Evolutionary conservation across 2,113 vertebrate genomes (phyloP).

Genomic region (Sturnus vulgaris): DNA sequence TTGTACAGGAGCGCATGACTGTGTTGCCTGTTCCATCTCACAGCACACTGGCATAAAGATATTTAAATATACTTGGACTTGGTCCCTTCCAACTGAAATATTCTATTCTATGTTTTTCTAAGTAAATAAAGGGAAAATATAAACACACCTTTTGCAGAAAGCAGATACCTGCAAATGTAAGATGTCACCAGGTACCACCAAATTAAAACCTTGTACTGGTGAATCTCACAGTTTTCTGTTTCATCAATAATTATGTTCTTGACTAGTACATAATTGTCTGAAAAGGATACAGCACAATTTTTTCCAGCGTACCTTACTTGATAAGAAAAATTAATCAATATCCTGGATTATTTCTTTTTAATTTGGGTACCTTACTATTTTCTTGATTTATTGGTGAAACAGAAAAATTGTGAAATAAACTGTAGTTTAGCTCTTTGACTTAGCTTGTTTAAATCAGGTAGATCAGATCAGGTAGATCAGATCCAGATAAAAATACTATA

Average conservation of each 20-base stretch:
- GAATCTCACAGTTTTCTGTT: neutral
- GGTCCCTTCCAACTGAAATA: neutral
- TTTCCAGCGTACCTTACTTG: neutral
- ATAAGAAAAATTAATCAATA: neutral
- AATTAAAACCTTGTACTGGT: neutral
- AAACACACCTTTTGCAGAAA: neutral
- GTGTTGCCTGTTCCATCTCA: neutral
- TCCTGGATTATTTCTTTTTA: neutral
- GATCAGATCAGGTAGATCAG: neutral
- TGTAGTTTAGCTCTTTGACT: neutral
- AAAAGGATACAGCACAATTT: neutral
- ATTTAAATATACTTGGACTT: neutral
- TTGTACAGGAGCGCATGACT: rapidly evolving
- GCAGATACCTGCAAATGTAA: neutral
- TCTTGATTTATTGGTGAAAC: neutral
- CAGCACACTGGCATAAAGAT: neutral
- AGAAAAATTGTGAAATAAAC: neutral
- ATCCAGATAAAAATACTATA: neutral
- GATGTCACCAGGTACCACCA: neutral
- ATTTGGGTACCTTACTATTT: neutral
- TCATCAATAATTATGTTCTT: neutral
- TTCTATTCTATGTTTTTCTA: neutral
- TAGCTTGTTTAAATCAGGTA: neutral
- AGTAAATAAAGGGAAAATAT: neutral
- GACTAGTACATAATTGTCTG: neutral